Percentiles rank a stretch among this genome's conserved stretches.
Conservation (phyloP, 2,113 vertebrate genomes). For the Thymallus thymallus region DNA sequence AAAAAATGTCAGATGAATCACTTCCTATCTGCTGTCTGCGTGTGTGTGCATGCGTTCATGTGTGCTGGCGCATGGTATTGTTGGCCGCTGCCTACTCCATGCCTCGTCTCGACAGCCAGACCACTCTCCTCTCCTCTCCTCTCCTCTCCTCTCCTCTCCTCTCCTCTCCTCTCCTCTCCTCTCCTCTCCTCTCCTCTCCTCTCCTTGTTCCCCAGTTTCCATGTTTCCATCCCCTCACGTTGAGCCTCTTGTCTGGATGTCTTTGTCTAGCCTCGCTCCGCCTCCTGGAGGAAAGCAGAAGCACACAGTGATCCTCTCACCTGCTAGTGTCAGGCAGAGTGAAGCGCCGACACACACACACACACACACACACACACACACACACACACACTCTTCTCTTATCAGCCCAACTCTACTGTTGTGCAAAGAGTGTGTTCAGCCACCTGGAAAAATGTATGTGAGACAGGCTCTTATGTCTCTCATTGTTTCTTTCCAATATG, state of each 20-base stretch:
- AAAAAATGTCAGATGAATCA: constrained; percentile 29
- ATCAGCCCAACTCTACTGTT: not conserved
- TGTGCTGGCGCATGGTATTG: too few species aligned
- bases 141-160: too few species aligned
- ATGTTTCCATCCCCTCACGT: not conserved
- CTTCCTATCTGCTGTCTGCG: not conserved
- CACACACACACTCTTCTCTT: not conserved
- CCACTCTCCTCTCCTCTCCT: too few species aligned
- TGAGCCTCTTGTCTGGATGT: not conserved
- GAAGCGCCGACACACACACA: not conserved
- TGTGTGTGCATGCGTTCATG: too few species aligned
- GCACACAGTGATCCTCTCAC: not conserved
- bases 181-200: too few species aligned
- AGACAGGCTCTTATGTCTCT: not conserved
- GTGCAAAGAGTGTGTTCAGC: not conserved
- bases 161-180: too few species aligned
- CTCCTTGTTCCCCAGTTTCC: not conserved
- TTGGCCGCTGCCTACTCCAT: too few species aligned
- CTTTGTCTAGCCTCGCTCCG: not conserved
- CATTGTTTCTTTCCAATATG: not conserved
- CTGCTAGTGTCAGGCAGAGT: not conserved
- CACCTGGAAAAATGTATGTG: constrained; percentile 6
- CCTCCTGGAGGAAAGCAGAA: not conserved
- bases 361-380: constrained; percentile 1
- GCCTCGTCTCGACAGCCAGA: not conserved